Conservation (phyloP, 2,797 vertebrate genomes). For the Sciurus carolinensis region DNA sequence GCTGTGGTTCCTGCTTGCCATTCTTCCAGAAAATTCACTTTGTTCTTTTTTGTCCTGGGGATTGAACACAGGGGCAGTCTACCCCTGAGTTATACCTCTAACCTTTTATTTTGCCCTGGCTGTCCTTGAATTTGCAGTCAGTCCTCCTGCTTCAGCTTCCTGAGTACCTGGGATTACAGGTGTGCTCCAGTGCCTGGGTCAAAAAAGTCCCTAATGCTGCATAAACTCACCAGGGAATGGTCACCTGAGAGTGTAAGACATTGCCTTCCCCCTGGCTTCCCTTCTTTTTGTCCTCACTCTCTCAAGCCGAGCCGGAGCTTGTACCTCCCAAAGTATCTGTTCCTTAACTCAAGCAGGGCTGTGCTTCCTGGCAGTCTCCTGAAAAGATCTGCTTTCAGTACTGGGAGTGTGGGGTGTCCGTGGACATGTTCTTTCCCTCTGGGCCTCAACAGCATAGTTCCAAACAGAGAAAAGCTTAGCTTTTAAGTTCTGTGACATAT, state of each 20-base stretch:
- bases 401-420: background rate
- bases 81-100: too few species aligned
- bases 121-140: too few species aligned
- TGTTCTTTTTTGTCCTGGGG: too few species aligned
- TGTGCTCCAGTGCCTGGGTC: too few species aligned
- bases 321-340: background rate
- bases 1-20: background rate
- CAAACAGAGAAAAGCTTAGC: background rate
- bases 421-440: background rate
- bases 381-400: background rate
- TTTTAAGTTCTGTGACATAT: background rate
- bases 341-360: background rate
- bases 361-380: background rate
- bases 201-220: constrained; percentile 34
- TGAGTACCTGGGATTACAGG: too few species aligned
- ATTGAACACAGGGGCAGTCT: too few species aligned
- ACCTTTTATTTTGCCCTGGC: too few species aligned
- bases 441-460: background rate
- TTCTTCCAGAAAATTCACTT: background rate
- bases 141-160: too few species aligned
- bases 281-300: background rate
- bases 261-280: background rate
- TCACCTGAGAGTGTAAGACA: background rate
- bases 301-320: background rate
- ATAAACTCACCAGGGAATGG: background rate